phyloP scores from a whole-genome alignment of 2,888 invertebrate species.

The Alviniconcha strummeri region DNA sequence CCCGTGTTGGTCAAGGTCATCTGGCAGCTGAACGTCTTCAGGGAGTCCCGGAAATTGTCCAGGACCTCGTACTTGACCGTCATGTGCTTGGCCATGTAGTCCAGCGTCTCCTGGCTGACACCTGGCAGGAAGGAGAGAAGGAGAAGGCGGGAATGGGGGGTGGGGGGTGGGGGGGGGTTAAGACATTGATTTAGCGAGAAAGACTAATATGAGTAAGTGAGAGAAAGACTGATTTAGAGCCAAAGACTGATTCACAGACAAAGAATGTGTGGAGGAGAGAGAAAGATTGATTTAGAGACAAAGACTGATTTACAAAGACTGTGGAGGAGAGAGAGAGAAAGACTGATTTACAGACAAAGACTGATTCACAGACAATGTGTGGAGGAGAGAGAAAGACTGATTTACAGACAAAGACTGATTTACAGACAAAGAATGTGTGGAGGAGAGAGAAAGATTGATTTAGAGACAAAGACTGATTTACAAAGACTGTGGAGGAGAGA shows the following conservation, averaged over 20 bases:
- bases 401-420: not conserved
- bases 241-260: not conserved
- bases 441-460: not conserved
- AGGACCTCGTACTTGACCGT: slow-evolving; percentile 46
- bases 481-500: not conserved
- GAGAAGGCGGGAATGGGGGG: no score
- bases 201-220: not conserved
- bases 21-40: slow-evolving; percentile 41
- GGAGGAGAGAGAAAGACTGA: not conserved
- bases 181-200: not conserved
- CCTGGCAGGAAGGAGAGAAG: slow-evolving; percentile 13
- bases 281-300: not conserved
- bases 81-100: slow-evolving; percentile 47
- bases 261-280: not conserved
- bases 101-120: slow-evolving; percentile 40
- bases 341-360: not conserved
- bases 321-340: not conserved
- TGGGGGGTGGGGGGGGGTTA: no score
- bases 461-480: not conserved
- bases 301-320: slow-evolving; percentile 5
- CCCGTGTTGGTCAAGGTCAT: slow-evolving; percentile 55
- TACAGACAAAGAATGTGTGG: not conserved
- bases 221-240: not conserved
- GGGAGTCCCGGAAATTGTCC: slow-evolving; percentile 44
- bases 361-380: not conserved